Evolutionary conservation across 2,113 vertebrate species (phyloP).

Genomic region (Triplophysa tibetana): DNA sequence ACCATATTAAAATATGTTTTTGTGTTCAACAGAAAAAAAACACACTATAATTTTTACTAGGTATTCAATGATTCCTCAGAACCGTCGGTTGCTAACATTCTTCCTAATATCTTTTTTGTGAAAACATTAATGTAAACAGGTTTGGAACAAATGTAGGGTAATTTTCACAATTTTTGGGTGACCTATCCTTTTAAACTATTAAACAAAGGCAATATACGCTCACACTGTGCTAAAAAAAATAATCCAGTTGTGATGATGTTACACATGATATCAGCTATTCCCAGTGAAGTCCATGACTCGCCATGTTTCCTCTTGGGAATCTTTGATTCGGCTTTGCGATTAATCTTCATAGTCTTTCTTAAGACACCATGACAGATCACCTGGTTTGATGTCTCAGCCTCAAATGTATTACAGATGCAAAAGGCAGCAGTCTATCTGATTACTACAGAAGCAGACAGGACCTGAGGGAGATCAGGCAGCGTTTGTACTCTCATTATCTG

Average conservation of each 20-base stretch:
- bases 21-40: too few species aligned
- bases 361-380: constrained; percentile 3
- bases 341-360: constrained; percentile 36
- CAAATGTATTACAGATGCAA: constrained; percentile 16
- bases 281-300: background rate
- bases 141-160: too few species aligned
- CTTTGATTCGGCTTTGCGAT: constrained; percentile 24
- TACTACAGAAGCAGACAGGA: constrained; percentile 42
- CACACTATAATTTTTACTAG: too few species aligned
- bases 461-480: constrained; percentile 15
- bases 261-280: constrained; percentile 4
- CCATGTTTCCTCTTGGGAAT: constrained; percentile 19
- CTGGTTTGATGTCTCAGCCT: background rate
- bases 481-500: constrained; percentile 30
- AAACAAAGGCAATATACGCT: too few species aligned
- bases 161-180: too few species aligned
- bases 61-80: too few species aligned
- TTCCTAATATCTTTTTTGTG: too few species aligned
- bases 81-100: too few species aligned
- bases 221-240: background rate
- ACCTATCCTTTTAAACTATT: too few species aligned
- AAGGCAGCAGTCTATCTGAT: constrained; percentile 29
- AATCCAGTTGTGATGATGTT: constrained; percentile 1
- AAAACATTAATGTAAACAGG: too few species aligned
- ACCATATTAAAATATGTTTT: too few species aligned